Base-by-base conservation (phyloP, 2,888 invertebrate genomes). In the Oscheius sp. region DNA sequence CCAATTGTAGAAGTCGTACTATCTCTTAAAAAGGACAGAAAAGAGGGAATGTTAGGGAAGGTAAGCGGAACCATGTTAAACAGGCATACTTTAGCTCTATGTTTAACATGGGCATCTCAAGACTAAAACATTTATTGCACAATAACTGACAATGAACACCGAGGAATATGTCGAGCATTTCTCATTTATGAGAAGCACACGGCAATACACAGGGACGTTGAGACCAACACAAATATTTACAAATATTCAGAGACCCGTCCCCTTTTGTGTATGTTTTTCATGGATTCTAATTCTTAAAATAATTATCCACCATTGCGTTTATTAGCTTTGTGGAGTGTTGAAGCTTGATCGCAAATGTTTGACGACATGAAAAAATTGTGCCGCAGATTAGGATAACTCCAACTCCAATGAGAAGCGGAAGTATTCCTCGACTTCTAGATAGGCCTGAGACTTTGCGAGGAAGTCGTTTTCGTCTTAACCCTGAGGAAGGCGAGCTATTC, bases 11-110 rank as follows among this genome's bases (percentile, higher is more conserved):
- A 45, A 42, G 61, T 61, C 42, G 61, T 55, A 55, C 55, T 55
- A 55, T 55, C 55, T 55, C 37, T 10, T 42, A 10, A 20, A 34
- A 34, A 55, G 20, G 23, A 34, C 20, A 31, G 55, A 33, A 17
- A 33, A n/a, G 55, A 48, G 53, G 53, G 1, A 39, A 45, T 25
- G 45, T 61, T 61, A 61, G 61, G 10, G 45, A n/a, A 45, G 61
- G 45, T 8, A 61, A 45, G 55, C 55, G 42, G 46, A 45, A 61
- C 61, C 61, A 61, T 61, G 61, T 61, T 61, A 61, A 61, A 61
- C 61, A 61, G 61, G 61, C 45, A 61, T 23, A 25, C 27, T n/a
- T 5, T 42, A 29, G 45, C 61, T 25, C 61, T 27, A n/a, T 61
- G 61, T 45, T 61, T 61, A 61, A 61, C 61, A 61, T 61, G 61